Base-by-base conservation (phyloP, 2,797 vertebrate genomes). In the Anisognathus igniventris region DNA sequence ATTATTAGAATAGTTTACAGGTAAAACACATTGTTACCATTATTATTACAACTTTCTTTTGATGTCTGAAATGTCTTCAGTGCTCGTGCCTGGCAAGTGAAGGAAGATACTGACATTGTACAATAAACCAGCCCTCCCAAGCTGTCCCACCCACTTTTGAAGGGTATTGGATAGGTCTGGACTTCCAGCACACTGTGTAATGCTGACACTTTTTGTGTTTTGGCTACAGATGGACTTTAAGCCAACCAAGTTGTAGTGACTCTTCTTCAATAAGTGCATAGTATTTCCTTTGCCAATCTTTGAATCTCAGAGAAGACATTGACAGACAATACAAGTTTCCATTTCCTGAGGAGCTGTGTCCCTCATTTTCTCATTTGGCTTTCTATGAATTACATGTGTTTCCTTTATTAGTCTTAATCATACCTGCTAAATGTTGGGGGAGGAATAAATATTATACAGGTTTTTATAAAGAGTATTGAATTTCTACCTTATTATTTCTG, bases 341-440 rank as follows among this genome's bases (percentile, higher is more conserved):
- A 71, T 86, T 95, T 93, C 85, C 81, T 92, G 75, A 83, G 90
- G 61, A 68, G 45, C 5, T 22, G 10, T 21, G 27, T 17, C 54
- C 12, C 70, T 85, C 71, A 44, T 93, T 62, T 86, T 67, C 37
- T 93, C 45, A 77, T 89, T 94, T 93, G 67, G 19, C 35, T 67
- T 86, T 95, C 77, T 93, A 85, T 89, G 51, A 83, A 95, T 91
- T 93, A 45, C 68, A 60, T 57, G 13, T 90, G 56, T 81, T 95
- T 90, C 44, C 50, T 83, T 70, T 89, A 58, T 76, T 94, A 74
- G 42, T 71, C 60, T 74, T 82, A 86, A 83, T 85, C 45, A 30
- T 85, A 78, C 62, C 47, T 1, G 2, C 24, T 77, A 71, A 67
- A 58, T 82, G 30, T 50, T 86, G 53, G 15, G 23, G 24, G 28